These are phyloP conservation scores for Agrochola macilenta DNA, from an alignment of 2,888 invertebrate genomes.

Conservation along the genomic window DNA sequence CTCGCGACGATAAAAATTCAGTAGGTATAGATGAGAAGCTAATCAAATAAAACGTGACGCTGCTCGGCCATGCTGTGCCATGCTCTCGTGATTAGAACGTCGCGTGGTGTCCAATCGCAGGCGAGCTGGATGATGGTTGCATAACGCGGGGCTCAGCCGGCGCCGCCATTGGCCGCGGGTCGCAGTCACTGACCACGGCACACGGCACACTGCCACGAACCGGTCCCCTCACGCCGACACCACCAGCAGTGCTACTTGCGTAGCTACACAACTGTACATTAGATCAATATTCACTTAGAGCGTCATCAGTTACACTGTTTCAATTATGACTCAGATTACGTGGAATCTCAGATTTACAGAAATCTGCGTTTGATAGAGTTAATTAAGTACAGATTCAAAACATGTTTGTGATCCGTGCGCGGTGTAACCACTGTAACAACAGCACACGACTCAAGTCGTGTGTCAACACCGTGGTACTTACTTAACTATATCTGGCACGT, in stretches of 20 bases:
- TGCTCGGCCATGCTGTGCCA: conserved; percentile 9
- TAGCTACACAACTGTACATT: conserved; percentile 19
- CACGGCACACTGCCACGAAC: conserved; percentile 33
- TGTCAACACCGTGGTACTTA: neutral
- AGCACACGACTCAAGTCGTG: neutral
- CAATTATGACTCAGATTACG: conserved; percentile 1
- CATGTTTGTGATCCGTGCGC: neutral
- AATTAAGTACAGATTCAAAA: neutral
- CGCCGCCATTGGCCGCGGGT: conserved; percentile 58
- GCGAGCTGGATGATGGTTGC: conserved; percentile 25
- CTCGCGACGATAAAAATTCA: conserved; percentile 8
- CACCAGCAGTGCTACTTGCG: conserved; percentile 11
- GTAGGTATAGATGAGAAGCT: conserved; percentile 23
- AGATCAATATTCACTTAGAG: neutral
- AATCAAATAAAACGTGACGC: conserved; percentile 10
- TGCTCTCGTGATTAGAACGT: conserved; percentile 9
- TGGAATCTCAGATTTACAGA: conserved; percentile 1
- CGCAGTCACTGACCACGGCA: conserved; percentile 56
- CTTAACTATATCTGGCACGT: neutral
- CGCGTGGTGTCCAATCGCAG: conserved; percentile 46
- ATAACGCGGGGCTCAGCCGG: conserved; percentile 38
- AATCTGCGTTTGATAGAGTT: conserved; percentile 8
- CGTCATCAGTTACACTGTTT: neutral
- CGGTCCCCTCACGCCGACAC: conserved; percentile 51
- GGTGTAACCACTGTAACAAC: neutral